These are phyloP conservation scores for Sciaenops ocellatus DNA, from an alignment of 2,797 vertebrate species.

Conservation along the genomic window DNA sequence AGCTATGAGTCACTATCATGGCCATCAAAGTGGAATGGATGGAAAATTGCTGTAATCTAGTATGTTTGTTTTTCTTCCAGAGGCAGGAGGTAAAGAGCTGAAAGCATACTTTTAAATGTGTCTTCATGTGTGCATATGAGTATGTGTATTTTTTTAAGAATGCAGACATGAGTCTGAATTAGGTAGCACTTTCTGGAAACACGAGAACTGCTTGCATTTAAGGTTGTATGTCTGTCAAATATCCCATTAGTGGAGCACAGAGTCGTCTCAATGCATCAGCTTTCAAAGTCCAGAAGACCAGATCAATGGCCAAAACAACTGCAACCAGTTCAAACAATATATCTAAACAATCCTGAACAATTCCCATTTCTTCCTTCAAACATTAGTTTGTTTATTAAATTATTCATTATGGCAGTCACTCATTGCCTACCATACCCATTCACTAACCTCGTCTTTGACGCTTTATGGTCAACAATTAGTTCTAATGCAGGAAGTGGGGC, in stretches of 20 bases:
- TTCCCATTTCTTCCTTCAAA: not conserved
- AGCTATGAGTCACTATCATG: conserved; percentile 23
- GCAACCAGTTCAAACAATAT: not conserved
- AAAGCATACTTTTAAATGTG: conserved; percentile 13
- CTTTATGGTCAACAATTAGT: not conserved
- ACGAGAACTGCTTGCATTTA: conserved; percentile 15
- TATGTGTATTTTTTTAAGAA: not conserved
- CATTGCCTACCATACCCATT: not conserved
- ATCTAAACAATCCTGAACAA: not conserved
- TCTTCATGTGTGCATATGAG: not conserved
- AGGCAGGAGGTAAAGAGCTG: not conserved
- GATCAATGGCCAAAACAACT: conserved; percentile 34
- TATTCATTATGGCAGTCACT: not conserved
- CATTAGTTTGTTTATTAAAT: not conserved
- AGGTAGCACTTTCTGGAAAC: conserved; percentile 26
- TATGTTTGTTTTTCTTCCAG: conserved; percentile 30
- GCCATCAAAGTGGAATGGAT: not conserved
- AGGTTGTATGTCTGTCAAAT: not conserved
- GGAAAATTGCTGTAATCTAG: not conserved
- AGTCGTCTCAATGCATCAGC: conserved; percentile 36
- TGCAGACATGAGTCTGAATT: not conserved
- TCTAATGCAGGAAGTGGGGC: not conserved
- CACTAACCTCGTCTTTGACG: not conserved
- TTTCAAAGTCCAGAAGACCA: conserved; percentile 1
- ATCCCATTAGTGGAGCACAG: conserved; percentile 13